Evolutionary conservation across 2,113 vertebrate genomes (phyloP), one percentile per base, ranked within the genome.

Genomic region (Trinectes maculatus): DNA sequence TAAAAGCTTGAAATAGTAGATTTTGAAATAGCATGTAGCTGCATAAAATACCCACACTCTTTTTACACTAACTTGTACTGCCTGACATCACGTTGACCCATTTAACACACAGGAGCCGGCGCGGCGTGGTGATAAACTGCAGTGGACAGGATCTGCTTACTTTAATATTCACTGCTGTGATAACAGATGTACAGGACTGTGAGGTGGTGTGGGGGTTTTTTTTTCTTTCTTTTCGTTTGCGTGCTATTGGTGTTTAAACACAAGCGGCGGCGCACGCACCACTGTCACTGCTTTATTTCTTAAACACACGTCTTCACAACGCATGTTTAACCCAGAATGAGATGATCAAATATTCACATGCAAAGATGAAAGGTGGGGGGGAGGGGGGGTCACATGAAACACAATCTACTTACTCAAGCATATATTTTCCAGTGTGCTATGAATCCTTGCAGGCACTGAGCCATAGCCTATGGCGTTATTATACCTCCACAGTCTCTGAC

Each of bases 261-360:
- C 15, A 9, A 26, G 15, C 25, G 36, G 13, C n/a, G 1, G 31
- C 10, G 42, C 4, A 21, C 10, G 25, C 60, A 18, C 47, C 25
- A 28, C 3, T 21, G 12, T 24, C 18, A 60, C 11, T 8, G 22
- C 53, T 71, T 62, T 61, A 51, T 39, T 52, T 64, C 67, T 75
- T 47, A 63, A 79, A 67, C 46, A 56, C 28, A 52, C 33, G 44
- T 13, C 44, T 56, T 52, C 37, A 61, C 34, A 60, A 37, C 26
- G 59, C 59, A 52, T 34, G 36, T 47, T 55, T 31, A 65, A 59
- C 67, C 70, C 25, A 16, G 25, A 47, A 77, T 60, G 56, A 67
- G 67, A 22, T 21, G 5, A 79, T 79, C 33, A 78, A 71, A 80
- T 57, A 80, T 86, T 76, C 62, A 66, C 42, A 55, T 4, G n/a